A percentile compares a stretch with the other conserved stretches of the same genome.
phyloP scores from a whole-genome alignment of 1,140 invertebrate genomes.

The Contarinia nasturtii region DNA sequence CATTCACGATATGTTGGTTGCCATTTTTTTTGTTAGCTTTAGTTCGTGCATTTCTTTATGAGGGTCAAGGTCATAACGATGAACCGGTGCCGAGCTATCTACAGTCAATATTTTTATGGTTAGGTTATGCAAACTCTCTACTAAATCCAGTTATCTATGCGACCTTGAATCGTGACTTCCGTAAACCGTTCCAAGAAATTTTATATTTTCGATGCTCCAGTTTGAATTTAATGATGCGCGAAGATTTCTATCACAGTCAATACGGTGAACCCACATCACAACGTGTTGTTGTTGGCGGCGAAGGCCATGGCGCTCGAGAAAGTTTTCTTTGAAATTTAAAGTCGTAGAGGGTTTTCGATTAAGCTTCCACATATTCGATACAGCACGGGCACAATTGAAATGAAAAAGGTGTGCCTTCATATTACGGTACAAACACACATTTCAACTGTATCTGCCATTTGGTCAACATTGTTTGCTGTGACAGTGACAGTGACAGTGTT shows the following conservation, averaged over 20 bases:
- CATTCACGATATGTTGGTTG: conserved; percentile 91
- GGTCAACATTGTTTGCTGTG: too few relatives aligned
- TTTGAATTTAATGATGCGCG: conserved; percentile 76
- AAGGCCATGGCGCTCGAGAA: conserved; percentile 20
- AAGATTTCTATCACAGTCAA: conserved; percentile 81
- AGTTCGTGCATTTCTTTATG: conserved; percentile 55
- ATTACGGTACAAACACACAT: too few relatives aligned
- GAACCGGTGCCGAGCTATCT: conserved; percentile 45
- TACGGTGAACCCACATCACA: conserved; percentile 55
- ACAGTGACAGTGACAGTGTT: too few relatives aligned
- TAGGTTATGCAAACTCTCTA: conserved; percentile 84
- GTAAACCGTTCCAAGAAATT: conserved; percentile 81
- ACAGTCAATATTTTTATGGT: conserved; percentile 58
- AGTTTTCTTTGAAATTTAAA: conserved; percentile 19
- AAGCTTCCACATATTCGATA: too few relatives aligned
- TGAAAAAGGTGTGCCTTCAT: too few relatives aligned
- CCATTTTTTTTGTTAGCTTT: conserved; percentile 90
- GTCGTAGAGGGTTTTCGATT: not conserved
- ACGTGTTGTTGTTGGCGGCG: conserved; percentile 21
- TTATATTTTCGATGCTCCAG: conserved; percentile 73
- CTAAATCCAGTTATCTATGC: conserved; percentile 89
- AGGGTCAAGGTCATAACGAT: conserved; percentile 26
- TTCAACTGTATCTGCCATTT: too few relatives aligned
- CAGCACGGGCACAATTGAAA: too few relatives aligned
- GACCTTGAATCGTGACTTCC: conserved; percentile 77